Base-by-base conservation (phyloP, 2,113 vertebrate species). In the Archilochus colubris region DNA sequence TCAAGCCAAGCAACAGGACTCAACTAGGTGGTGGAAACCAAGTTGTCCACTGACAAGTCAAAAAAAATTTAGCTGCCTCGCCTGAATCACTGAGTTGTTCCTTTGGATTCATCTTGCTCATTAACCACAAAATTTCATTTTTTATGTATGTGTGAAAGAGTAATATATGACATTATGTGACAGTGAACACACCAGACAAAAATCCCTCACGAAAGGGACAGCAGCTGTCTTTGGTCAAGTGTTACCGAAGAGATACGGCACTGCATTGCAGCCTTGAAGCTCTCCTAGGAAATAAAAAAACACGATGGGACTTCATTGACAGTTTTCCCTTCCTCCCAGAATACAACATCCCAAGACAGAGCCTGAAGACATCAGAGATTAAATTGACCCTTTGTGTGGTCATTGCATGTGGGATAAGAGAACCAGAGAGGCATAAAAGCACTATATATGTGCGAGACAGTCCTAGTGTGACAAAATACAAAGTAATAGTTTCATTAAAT, bases 1-100 rank as follows among this genome's bases (percentile, higher is more conserved):
- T 31, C 21, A 9, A 54, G 43, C 16, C 59, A 63, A 61, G 24
- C 61, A 74, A 67, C 20, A 27, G n/a, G 31, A 67, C 38, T 10
- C 51, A 48, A 0, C 3, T 12, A 64, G 16, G 15, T 7, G 23
- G 6, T 1, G 25, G 62, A 84, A 68, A 82, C 8, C 14, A 61
- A 62, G 13, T 0, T 46, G 23, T 18, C 6, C 20, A 12, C 43
- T 10, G 7, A 7, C 7, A 30, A 53, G 17, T 23, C 12, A 13
- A 23, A 31, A 51, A 23, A 9, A 36, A 40, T 10, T 50, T 2
- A 75, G 5, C 5, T 50, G 44, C 7, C 30, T 17, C n/a, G 62
- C 1, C 23, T 14, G n/a, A 89, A 78, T 64, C 16, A 54, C 16
- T 4, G 15, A 44, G 43, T 33, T 87, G 48, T 9, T 69, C 23